These are phyloP conservation scores for Standfussiana lucernea DNA, from an alignment of 2,888 invertebrate genomes.

Conservation along the genomic window DNA sequence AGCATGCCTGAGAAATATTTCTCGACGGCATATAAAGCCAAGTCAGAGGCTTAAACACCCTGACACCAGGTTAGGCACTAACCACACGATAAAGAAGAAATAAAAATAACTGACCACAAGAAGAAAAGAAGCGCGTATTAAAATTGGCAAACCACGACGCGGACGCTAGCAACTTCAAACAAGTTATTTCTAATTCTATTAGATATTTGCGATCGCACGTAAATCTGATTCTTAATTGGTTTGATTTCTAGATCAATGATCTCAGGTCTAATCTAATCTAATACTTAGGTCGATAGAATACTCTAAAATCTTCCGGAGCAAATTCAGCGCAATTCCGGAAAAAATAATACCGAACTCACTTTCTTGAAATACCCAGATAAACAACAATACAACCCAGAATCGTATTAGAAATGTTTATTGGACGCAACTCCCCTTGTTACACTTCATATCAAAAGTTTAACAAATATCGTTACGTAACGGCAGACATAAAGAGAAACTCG, in stretches of 20 bases:
- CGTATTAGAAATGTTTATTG: conserved; percentile 61
- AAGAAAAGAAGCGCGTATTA: neutral
- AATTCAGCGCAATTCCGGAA: neutral
- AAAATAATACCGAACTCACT: neutral
- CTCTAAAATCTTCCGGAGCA: neutral
- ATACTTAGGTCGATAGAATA: neutral
- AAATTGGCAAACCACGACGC: neutral
- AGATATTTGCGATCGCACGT: neutral
- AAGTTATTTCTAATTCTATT: neutral
- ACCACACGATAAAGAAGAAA: no score
- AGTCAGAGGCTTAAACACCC: no score
- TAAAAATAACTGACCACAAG: no score
- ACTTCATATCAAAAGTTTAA: conserved; percentile 65
- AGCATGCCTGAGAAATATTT: no score
- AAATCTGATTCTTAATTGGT: neutral
- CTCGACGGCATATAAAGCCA: no score
- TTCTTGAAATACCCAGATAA: conserved; percentile 22
- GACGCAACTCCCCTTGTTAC: conserved; percentile 55
- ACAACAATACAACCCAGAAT: conserved; percentile 35
- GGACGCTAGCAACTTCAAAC: neutral
- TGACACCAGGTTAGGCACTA: no score
- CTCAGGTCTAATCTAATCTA: neutral
- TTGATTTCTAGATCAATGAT: neutral
- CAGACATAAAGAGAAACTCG: conserved; percentile 66
- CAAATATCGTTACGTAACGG: conserved; percentile 61